These are phyloP conservation scores for Notoglanidium macrostoma DNA, from an alignment of 2,797 vertebrate genomes.

Conservation along the genomic window DNA sequence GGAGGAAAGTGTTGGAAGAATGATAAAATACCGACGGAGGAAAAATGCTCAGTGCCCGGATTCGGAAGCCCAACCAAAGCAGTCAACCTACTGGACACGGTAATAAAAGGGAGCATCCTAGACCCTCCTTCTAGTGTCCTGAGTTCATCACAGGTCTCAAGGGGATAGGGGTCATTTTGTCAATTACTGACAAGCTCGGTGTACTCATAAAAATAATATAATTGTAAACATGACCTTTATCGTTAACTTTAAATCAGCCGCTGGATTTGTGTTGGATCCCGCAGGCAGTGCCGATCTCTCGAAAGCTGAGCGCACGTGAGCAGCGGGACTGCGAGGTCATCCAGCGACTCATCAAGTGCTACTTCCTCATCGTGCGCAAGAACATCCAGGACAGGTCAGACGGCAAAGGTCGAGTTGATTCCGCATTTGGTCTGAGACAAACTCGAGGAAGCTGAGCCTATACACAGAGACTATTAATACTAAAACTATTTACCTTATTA, in stretches of 20 bases:
- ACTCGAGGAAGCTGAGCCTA: background rate
- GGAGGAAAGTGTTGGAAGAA: slow-evolving; percentile 78
- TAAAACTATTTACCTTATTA: background rate
- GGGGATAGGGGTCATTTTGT: background rate
- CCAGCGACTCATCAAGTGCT: slow-evolving; percentile 81
- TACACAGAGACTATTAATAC: background rate
- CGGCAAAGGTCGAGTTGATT: background rate
- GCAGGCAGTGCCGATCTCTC: slow-evolving; percentile 75
- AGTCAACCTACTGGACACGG: slow-evolving; percentile 82
- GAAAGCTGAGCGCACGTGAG: slow-evolving; percentile 76
- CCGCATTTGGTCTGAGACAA: background rate
- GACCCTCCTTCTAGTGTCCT: background rate
- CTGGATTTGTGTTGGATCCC: background rate
- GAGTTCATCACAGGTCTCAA: background rate
- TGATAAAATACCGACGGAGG: slow-evolving; percentile 64
- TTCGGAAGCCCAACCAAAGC: slow-evolving; percentile 77
- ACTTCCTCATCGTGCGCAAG: slow-evolving; percentile 86
- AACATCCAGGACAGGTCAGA: slow-evolving; percentile 85
- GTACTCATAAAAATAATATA: too few species aligned
- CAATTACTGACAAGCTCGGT: background rate
- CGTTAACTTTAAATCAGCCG: too few species aligned
- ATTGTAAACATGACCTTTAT: too few species aligned
- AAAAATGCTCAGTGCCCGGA: slow-evolving; percentile 53
- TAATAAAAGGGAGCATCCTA: slow-evolving; percentile 37
- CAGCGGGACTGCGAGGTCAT: slow-evolving; percentile 85